Percentiles rank a stretch among this genome's conserved stretches.
Conservation (phyloP, 2,888 invertebrate genomes). For the Encarsia formosa region DNA sequence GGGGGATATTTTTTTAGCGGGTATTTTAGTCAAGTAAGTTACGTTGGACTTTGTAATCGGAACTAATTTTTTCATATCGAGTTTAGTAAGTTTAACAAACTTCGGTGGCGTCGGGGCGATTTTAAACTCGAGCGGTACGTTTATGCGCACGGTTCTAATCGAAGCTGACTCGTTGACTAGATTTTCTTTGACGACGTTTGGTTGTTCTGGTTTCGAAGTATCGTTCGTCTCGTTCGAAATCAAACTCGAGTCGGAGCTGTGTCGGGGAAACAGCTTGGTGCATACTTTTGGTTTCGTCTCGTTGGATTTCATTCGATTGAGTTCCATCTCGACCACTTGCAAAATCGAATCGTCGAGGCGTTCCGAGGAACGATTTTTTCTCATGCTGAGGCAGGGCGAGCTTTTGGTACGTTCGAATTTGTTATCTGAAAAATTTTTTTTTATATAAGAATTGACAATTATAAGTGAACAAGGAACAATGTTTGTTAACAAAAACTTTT, state of each 20-base stretch:
- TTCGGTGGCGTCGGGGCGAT: constrained; percentile 31
- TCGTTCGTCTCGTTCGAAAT: neutral
- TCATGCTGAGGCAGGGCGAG: constrained; percentile 47
- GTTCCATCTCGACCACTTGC: constrained; percentile 59
- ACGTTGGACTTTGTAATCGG: constrained; percentile 34
- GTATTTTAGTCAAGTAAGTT: constrained; percentile 34
- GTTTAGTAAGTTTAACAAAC: constrained; percentile 34
- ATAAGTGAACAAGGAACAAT: neutral
- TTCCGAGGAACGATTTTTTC: constrained; percentile 54
- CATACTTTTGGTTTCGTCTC: constrained; percentile 36
- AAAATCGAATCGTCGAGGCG: constrained; percentile 59
- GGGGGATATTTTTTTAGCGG: constrained; percentile 33
- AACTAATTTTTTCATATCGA: constrained; percentile 36
- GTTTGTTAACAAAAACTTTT: too few species aligned
- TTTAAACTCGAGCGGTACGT: constrained; percentile 26
- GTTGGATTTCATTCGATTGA: constrained; percentile 54
- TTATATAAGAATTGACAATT: neutral
- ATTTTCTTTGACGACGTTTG: constrained; percentile 35
- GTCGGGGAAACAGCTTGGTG: constrained; percentile 35
- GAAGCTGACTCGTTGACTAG: constrained; percentile 27
- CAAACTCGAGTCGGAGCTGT: constrained; percentile 31
- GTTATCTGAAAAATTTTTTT: constrained; percentile 28
- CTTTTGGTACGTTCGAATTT: constrained; percentile 40
- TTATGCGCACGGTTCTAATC: constrained; percentile 22
- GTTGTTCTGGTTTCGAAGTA: constrained; percentile 11